These are phyloP conservation scores for Catocala sponsa DNA, from an alignment of 2,888 invertebrate species.

Conservation along the genomic window DNA sequence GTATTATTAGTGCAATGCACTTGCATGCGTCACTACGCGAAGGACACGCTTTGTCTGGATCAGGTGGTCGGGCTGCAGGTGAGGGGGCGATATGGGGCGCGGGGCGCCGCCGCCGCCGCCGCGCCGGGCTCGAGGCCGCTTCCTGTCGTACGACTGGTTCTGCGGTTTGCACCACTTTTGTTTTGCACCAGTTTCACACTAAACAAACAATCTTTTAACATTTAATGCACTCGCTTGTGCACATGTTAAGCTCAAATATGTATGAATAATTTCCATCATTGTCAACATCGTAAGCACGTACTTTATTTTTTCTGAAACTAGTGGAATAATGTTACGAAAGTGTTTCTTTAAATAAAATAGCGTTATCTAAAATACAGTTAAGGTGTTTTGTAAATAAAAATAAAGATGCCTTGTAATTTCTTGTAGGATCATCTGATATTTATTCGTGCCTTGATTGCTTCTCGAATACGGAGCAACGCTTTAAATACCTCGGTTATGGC, in stretches of 20 bases:
- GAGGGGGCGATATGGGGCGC: constrained; percentile 44
- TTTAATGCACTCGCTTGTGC: constrained; percentile 56
- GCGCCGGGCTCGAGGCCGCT: constrained; percentile 75
- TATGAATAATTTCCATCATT: constrained; percentile 33
- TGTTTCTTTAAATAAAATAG: no score
- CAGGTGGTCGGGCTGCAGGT: constrained; percentile 73
- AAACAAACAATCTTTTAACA: constrained; percentile 76
- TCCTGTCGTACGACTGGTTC: constrained; percentile 85
- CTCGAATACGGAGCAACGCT: constrained; percentile 48
- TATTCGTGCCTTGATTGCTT: constrained; percentile 22
- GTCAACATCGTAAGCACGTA: constrained; percentile 20
- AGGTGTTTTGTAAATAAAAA: neutral
- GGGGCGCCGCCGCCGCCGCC: no score
- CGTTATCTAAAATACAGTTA: no score
- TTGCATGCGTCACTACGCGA: constrained; percentile 82
- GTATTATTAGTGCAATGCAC: constrained; percentile 84
- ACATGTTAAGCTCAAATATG: constrained; percentile 33
- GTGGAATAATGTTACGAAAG: no score
- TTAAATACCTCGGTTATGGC: constrained; percentile 45
- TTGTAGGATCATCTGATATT: neutral
- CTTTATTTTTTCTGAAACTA: neutral
- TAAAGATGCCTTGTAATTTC: neutral
- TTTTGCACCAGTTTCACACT: constrained; percentile 83
- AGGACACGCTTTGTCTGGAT: constrained; percentile 87
- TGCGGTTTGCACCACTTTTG: constrained; percentile 83